Base-by-base conservation (phyloP, 2,797 vertebrate species). In the Mormyrops boulengeri region DNA sequence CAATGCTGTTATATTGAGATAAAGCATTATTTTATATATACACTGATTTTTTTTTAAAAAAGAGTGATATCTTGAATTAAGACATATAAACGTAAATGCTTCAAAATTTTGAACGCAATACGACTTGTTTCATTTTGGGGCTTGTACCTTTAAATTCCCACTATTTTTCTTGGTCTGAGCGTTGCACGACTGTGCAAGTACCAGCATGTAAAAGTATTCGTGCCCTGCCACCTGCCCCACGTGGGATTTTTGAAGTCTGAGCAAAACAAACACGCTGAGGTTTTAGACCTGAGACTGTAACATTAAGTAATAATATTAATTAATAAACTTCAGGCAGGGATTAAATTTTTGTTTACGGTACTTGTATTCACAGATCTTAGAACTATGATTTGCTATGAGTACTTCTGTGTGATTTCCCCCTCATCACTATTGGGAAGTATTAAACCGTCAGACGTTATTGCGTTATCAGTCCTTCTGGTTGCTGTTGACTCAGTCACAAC, bases 121-220 rank as follows among this genome's bases (percentile, higher is more conserved):
- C 2, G 66, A 2, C 66, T 34, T 34, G 62, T 77, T 77, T 22
- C n/a, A 14, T 86, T 52, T 34, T 30, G 6, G 26, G 14, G 2
- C 22, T 34, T 86, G 50, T 86, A 14, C 84, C 84, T 86, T 86
- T 86, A 53, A 86, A 53, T 86, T 49, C 26, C n/a, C 7, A 41
- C 2, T 34, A 5, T 87, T 41, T 44, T 19, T 22, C 38, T 82
- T 1, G 34, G 34, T 41, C 38, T 82, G 47, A 44, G 55, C 4
- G 2, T 89, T 89, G 30, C 44, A 26, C 41, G 66, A 89, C 44
- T 19, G 12, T 66, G 60, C 89, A 69, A 86, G 82, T 34, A 62
- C 3, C 47, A 30, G 26, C 89, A 52, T 89, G 89, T 89, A 30
- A 50, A 86, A 62, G 62, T 84, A 69, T 66, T 69, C 17, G 0